Evolutionary conservation across 2,113 vertebrate genomes (phyloP).

Genomic region (Larimichthys polyactis): DNA sequence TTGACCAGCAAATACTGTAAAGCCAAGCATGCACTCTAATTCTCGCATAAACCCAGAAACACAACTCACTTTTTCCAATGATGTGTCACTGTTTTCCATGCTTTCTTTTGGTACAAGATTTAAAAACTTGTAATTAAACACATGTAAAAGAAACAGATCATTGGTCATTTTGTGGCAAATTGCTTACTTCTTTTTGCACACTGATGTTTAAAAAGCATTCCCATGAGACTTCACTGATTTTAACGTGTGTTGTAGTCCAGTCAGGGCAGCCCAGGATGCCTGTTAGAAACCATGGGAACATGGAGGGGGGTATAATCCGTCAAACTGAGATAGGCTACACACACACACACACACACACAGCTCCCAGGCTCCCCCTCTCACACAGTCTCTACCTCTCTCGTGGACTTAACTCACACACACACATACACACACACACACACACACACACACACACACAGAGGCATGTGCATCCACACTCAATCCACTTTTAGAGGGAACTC

Average conservation of each 20-base stretch:
- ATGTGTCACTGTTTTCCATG: not conserved
- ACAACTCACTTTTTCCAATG: not conserved
- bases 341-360: conserved; percentile 33
- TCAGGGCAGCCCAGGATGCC: conserved; percentile 66
- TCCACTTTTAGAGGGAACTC: conserved; percentile 63
- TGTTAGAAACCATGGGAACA: conserved; percentile 77
- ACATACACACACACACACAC: not conserved
- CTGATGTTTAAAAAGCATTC: conserved; percentile 63
- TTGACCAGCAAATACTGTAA: conserved; percentile 4
- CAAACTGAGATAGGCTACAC: conserved; percentile 33
- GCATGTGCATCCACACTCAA: conserved; percentile 2
- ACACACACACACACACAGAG: conserved; percentile 11
- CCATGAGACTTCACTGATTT: conserved; percentile 60
- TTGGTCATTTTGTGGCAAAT: conserved; percentile 52
- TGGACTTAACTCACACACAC: not conserved
- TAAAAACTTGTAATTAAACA: conserved; percentile 11
- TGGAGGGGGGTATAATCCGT: conserved; percentile 54
- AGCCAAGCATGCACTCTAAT: not conserved
- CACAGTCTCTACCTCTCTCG: not conserved
- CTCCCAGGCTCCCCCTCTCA: conserved; percentile 14
- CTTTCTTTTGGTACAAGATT: not conserved
- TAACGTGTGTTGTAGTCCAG: conserved; percentile 59
- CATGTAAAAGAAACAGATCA: conserved; percentile 9
- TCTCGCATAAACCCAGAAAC: conserved; percentile 11
- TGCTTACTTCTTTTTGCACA: conserved; percentile 51